These are phyloP conservation scores for Phyto melanocephala DNA, from an alignment of 2,888 invertebrate species.

Conservation along the genomic window DNA sequence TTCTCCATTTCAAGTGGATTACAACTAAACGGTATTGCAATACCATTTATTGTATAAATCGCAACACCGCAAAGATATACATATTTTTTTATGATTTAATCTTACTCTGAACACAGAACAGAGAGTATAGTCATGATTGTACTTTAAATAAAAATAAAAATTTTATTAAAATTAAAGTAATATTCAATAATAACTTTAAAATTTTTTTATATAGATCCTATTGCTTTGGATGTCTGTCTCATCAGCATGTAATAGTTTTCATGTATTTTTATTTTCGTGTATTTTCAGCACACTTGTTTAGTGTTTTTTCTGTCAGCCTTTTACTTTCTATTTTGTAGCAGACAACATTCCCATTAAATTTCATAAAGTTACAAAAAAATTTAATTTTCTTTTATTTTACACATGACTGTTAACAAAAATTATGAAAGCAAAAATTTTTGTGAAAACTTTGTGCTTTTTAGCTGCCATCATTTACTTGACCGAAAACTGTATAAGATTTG, in stretches of 20 bases:
- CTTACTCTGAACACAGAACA: too few relatives aligned
- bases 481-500: background rate
- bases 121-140: too few relatives aligned
- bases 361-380: conserved; percentile 12
- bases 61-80: too few relatives aligned
- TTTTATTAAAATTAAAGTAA: too few relatives aligned
- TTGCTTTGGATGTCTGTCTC: background rate
- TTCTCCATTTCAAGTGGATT: too few relatives aligned
- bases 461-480: background rate
- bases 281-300: background rate
- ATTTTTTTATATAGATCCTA: too few relatives aligned
- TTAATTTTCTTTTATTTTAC: conserved; percentile 21
- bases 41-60: too few relatives aligned
- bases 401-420: conserved; percentile 16
- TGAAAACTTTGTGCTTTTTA: background rate
- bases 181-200: too few relatives aligned
- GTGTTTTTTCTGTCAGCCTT: background rate
- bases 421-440: background rate
- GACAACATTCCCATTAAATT: background rate
- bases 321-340: background rate
- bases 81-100: too few relatives aligned
- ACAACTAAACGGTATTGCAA: too few relatives aligned
- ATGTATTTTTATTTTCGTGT: conserved; percentile 19
- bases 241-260: conserved; percentile 23
- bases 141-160: too few relatives aligned